phyloP scores from a whole-genome alignment of 1,140 invertebrate genomes.

The Phymorhynchus buccinoides region DNA sequence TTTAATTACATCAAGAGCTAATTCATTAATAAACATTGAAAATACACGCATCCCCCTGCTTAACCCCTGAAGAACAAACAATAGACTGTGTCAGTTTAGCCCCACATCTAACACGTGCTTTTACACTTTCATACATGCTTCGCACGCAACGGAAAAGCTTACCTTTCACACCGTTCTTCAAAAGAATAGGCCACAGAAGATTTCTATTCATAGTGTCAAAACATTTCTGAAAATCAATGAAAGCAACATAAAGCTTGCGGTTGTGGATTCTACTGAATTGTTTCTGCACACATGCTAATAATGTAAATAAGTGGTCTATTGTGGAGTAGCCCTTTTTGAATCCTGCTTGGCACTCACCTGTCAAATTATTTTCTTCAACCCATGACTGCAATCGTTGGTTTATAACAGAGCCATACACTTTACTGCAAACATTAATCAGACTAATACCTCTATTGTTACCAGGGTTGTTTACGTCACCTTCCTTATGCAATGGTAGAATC shows the following conservation, averaged over 20 bases:
- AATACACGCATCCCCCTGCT: neutral
- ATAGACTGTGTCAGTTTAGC: neutral
- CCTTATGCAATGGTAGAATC: neutral
- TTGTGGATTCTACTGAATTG: neutral
- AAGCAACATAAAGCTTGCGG: neutral
- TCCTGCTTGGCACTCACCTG: slow-evolving; percentile 9
- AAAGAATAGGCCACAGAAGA: neutral
- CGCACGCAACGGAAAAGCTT: neutral
- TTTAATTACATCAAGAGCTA: neutral
- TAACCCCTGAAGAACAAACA: neutral
- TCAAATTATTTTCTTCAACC: slow-evolving; percentile 21
- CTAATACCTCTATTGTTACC: slow-evolving; percentile 12
- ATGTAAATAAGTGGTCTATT: neutral
- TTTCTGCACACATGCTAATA: neutral
- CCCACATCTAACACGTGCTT: neutral
- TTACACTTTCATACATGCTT: neutral
- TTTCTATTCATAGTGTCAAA: too few relatives aligned
- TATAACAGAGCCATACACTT: slow-evolving; percentile 1
- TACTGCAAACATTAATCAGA: slow-evolving; percentile 7
- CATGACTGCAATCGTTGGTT: neutral
- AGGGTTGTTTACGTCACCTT: slow-evolving; percentile 1
- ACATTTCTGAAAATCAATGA: slow-evolving; percentile 8
- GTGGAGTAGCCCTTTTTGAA: neutral
- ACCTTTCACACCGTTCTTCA: neutral
- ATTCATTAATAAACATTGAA: too few relatives aligned